These are phyloP conservation scores for Drosophila niveifrons DNA, from an alignment of 2,888 invertebrate species.

Conservation along the genomic window DNA sequence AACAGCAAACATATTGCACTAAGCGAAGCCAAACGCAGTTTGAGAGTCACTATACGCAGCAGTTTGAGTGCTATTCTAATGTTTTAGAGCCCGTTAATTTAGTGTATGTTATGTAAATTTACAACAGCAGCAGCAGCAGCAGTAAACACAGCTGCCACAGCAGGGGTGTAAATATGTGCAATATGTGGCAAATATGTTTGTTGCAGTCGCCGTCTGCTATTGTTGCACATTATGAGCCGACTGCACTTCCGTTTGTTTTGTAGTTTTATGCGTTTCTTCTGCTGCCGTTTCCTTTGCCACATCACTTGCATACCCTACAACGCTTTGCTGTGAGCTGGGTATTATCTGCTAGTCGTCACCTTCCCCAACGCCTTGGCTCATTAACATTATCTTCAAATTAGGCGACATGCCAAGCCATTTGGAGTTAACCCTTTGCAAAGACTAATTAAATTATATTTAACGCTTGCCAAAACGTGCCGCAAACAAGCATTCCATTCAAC, in stretches of 20 bases:
- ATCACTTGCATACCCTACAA: conserved; percentile 12
- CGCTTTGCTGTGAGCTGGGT: too few species aligned
- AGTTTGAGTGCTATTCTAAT: conserved; percentile 22
- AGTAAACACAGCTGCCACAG: background rate
- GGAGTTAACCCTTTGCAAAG: conserved; percentile 49
- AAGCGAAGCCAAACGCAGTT: conserved; percentile 35
- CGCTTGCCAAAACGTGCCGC: conserved; percentile 54
- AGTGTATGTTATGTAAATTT: conserved; percentile 6
- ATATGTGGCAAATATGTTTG: conserved; percentile 21
- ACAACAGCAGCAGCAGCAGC: background rate
- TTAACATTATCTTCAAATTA: conserved; percentile 39
- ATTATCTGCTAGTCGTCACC: background rate
- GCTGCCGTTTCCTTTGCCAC: conserved; percentile 19
- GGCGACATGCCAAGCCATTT: conserved; percentile 43
- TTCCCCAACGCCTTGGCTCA: background rate
- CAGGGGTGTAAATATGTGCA: conserved; percentile 6
- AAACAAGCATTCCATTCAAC: conserved; percentile 30
- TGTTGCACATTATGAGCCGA: conserved; percentile 18
- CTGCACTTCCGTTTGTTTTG: conserved; percentile 25
- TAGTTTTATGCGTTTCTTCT: conserved; percentile 18
- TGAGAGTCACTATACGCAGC: conserved; percentile 20
- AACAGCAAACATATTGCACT: conserved; percentile 29
- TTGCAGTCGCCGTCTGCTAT: background rate
- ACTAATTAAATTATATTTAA: conserved; percentile 74
- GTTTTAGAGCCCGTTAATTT: background rate